A percentile compares a stretch with the other conserved stretches of the same genome.
Conservation (phyloP, 2,113 vertebrate species). For the Charadrius vociferus region DNA sequence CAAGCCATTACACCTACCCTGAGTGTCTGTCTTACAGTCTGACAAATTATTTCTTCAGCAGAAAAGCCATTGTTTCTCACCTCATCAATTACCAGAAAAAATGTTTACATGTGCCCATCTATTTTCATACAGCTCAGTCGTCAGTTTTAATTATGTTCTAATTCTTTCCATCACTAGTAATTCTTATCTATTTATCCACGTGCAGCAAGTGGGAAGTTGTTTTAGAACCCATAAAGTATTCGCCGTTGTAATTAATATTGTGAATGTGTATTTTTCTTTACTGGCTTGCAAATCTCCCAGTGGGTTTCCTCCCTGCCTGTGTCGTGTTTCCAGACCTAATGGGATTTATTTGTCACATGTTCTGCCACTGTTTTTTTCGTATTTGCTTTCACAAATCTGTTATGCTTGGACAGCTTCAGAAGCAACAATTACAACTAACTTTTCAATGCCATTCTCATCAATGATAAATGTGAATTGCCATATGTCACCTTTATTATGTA, state of each 20-base stretch:
- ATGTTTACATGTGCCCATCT: conserved; percentile 36
- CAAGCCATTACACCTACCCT: not conserved
- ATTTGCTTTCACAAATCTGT: conserved; percentile 56
- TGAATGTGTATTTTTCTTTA: conserved; percentile 46
- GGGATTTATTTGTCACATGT: conserved; percentile 61
- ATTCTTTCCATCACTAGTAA: conserved; percentile 45
- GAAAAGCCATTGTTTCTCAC: conserved; percentile 36
- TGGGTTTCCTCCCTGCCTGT: conserved; percentile 31
- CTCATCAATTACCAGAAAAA: conserved; percentile 45
- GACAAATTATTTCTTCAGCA: conserved; percentile 32
- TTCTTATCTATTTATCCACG: conserved; percentile 49
- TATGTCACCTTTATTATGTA: conserved; percentile 36
- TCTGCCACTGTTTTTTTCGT: conserved; percentile 58
- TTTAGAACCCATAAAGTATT: conserved; percentile 27
- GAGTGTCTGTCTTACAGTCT: not conserved
- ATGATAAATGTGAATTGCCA: conserved; percentile 44
- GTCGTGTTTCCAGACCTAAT: not conserved
- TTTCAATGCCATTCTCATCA: conserved; percentile 21
- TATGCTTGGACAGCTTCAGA: conserved; percentile 44
- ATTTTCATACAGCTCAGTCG: conserved; percentile 36
- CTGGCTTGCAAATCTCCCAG: conserved; percentile 26
- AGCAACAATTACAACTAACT: conserved; percentile 16
- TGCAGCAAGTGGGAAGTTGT: conserved; percentile 37
- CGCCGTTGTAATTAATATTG: conserved; percentile 47
- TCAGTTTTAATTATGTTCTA: conserved; percentile 56